Base-by-base conservation (phyloP, 1,140 invertebrate species). In the Venustaconcha ellipsiformis region DNA sequence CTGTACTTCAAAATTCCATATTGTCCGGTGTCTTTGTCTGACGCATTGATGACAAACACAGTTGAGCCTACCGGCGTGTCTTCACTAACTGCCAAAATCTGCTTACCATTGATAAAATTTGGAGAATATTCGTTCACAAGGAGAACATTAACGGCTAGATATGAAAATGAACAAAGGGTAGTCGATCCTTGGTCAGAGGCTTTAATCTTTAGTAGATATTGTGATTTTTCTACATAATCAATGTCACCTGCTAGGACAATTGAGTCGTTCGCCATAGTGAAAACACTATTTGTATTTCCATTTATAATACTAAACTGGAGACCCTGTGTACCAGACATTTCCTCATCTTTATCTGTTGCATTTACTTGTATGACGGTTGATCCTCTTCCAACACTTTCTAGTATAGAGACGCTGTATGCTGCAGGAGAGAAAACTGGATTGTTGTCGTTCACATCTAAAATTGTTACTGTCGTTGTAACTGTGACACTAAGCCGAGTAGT, bases 361-460 rank as follows among this genome's bases (percentile, higher is more conserved):
- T 66, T 76, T 12, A 86, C 71, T 15, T 74, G 70, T 4, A n/a
- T 26, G 26, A 71, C 13, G 3, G 14, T 60, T 23, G 63, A 66
- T 14, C 57, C 63, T 48, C 56, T 65, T 37, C 1, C 26, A 14
- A 70, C 74, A 56, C 60, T 69, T 71, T 76, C 74, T 23, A 17
- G 15, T 13, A 76, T 63, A 59, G 37, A 37, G 13, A 58, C 23
- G 23, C 18, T 73, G 48, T 74, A 78, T 5, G 30, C n/a, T 2
- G 26, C 5, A 17, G 56, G 6, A 14, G 74, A 64, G 72, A 80
- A 80, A 20, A 23, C 65, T 26, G 78, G 72, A 18, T 56, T 92
- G 88, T 97, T 97, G 84, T 97, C 96, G 86, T 97, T 97, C 0
- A 97, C 95, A 88, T 98, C 96, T 14, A 48, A 11, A 20, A 76